Base-by-base conservation (phyloP, 2,113 vertebrate species). In the Prochilodus magdalenae region DNA sequence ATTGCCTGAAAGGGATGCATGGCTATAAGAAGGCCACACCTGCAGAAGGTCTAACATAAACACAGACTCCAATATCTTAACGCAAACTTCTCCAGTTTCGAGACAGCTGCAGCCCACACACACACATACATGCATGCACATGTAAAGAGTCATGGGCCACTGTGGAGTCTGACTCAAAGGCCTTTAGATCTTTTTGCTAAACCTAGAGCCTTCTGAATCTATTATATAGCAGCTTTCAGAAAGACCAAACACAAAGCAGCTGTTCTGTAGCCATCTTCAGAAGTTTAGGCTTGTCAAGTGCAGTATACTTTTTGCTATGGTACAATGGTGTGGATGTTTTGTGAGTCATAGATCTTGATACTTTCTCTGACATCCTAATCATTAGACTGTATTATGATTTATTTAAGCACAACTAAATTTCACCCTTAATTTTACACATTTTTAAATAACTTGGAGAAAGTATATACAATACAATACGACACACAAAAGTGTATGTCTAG, bases 161-260 rank as follows among this genome's bases (percentile, higher is more conserved):
- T 67, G 81, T 91, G 88, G 85, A 90, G 89, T 88, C 89, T 86
- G 90, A 92, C 91, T 91, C 90, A 91, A 91, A 91, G 84, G 89
- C 65, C 90, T 92, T 93, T 90, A 92, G 92, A 90, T 92, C 89
- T 89, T 93, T 67, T 90, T 88, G 22, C 84, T 91, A 89, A 93
- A 90, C 92, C 90, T 88, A 82, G 2, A 47, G 75, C 49, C 27
- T 33, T 53, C 73, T 13, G 24, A 69, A 69, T 75, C 33, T 75
- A 62, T 53, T 22, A 75, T 8, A 33, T 11, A 69, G 24, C 20
- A 59, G 67, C 55, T 69, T 69, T 75, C 53, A 30, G 12, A 4
- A 0, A 14, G 62, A 63, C 22, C 29, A 70, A 70, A 57, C n/a
- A 26, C 72, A 55, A 81, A 44, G 57, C 62, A 60, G 63, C n/a